Conservation (phyloP, 2,888 invertebrate species). For the Megamerina dolium region DNA sequence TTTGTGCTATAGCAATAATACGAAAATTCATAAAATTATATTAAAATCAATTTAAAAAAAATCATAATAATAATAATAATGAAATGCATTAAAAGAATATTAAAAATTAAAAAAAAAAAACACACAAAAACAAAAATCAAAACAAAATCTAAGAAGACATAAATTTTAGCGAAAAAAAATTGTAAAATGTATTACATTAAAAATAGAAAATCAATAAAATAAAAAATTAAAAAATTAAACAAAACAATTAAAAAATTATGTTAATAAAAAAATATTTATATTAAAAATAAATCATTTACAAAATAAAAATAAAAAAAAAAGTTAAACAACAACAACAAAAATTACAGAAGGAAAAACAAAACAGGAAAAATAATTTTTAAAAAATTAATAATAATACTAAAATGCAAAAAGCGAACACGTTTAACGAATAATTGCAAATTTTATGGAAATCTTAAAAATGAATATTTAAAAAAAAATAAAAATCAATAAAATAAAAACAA, state of each 20-base stretch:
- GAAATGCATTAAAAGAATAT: too few relatives aligned
- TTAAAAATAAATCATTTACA: constrained; percentile 24
- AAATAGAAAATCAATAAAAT: constrained; percentile 10
- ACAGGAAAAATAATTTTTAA: too few relatives aligned
- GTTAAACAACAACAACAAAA: constrained; percentile 3
- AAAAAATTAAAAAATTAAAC: constrained; percentile 15
- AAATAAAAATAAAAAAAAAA: constrained; percentile 6
- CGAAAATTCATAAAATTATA: background rate
- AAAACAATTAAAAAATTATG: constrained; percentile 11
- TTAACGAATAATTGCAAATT: too few relatives aligned
- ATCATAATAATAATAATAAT: too few relatives aligned
- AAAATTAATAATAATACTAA: too few relatives aligned
- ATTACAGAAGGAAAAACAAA: constrained; percentile 4
- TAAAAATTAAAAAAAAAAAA: too few relatives aligned
- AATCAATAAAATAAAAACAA: constrained; percentile 19
- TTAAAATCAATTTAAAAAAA: constrained; percentile 6
- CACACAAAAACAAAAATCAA: too few relatives aligned
- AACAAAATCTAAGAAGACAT: too few relatives aligned
- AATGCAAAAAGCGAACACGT: too few relatives aligned
- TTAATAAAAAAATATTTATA: too few relatives aligned
- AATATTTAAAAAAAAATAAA: constrained; percentile 15
- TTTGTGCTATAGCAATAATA: background rate
- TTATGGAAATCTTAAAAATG: too few relatives aligned
- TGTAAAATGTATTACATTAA: constrained; percentile 12
- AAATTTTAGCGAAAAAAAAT: too few relatives aligned